Percentiles rank a stretch among this genome's conserved stretches.
phyloP scores from a whole-genome alignment of 2,888 invertebrate species.

The Idaea biselata region DNA sequence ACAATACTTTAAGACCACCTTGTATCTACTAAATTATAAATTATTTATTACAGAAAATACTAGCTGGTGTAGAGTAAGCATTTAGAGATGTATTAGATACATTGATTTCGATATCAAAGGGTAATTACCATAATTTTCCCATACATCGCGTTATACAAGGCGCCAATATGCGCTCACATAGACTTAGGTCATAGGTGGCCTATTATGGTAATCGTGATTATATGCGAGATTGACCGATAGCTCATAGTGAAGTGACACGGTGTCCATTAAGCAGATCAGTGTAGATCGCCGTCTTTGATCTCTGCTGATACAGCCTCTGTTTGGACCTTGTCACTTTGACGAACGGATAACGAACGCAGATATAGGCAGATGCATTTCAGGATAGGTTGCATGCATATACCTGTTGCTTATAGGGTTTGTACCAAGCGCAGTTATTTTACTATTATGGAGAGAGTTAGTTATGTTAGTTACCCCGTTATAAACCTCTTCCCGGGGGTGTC shows the following conservation, averaged over 20 bases:
- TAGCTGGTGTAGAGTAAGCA: neutral
- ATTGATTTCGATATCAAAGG: conserved; percentile 2
- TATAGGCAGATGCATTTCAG: conserved; percentile 46
- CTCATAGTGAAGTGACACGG: conserved; percentile 26
- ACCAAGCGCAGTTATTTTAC: conserved; percentile 14
- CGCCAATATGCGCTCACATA: conserved; percentile 23
- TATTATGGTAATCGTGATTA: conserved; percentile 48
- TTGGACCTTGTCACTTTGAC: conserved; percentile 46
- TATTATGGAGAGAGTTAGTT: neutral
- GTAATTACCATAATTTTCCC: conserved; percentile 19
- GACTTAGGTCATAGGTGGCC: conserved; percentile 44
- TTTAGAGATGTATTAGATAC: conserved; percentile 10
- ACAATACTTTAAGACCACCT: neutral
- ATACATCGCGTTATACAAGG: conserved; percentile 29
- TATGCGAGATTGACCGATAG: conserved; percentile 45
- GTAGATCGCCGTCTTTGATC: conserved; percentile 18
- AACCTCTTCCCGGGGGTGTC: no score
- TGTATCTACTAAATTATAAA: neutral
- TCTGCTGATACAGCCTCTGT: conserved; percentile 56
- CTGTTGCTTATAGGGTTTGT: neutral
- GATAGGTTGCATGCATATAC: conserved; percentile 27
- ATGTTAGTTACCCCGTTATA: neutral
- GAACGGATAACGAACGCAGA: conserved; percentile 56
- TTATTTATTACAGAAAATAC: neutral
- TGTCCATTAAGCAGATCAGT: conserved; percentile 49